A percentile compares a stretch with the other conserved stretches of the same genome.
phyloP scores from a whole-genome alignment of 1,140 invertebrate genomes.

The Drosophila rhopaloa region DNA sequence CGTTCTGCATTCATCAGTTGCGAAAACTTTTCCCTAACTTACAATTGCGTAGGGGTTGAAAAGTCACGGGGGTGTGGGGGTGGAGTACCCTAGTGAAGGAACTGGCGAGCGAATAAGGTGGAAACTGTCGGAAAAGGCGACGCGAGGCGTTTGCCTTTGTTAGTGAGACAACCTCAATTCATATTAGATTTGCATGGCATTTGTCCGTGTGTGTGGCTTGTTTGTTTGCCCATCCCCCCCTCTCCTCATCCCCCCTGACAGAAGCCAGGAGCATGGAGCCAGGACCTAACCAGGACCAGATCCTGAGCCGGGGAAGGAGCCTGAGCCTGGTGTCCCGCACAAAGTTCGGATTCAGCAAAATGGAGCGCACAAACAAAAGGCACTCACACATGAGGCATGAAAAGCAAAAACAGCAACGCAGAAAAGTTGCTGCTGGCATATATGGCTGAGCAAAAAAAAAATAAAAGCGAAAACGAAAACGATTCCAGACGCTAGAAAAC shows the following conservation, averaged over 20 bases:
- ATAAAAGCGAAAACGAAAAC: conserved; percentile 50
- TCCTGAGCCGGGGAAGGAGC: conserved; percentile 15
- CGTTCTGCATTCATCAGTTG: conserved; percentile 65
- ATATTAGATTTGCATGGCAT: conserved; percentile 77
- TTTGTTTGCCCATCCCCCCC: conserved; percentile 51
- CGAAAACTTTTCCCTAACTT: conserved; percentile 59
- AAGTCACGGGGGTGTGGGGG: background rate
- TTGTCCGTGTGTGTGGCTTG: conserved; percentile 62
- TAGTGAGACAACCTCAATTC: conserved; percentile 83
- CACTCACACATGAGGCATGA: conserved; percentile 60
- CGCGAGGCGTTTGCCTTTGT: conserved; percentile 75
- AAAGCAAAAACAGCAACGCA: conserved; percentile 49
- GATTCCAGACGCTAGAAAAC: conserved; percentile 59
- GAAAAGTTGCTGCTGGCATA: conserved; percentile 46
- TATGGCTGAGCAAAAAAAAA: conserved; percentile 6
- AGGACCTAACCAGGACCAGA: conserved; percentile 1
- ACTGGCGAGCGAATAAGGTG: conserved; percentile 44
- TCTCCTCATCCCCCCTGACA: background rate
- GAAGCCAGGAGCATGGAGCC: background rate
- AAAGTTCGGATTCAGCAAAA: conserved; percentile 82
- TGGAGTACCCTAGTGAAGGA: background rate
- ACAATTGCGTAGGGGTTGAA: conserved; percentile 58
- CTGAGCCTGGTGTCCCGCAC: conserved; percentile 36
- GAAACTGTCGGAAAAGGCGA: conserved; percentile 66
- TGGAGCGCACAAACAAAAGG: conserved; percentile 80